Percentiles rank a stretch among this genome's conserved stretches.
phyloP scores from a whole-genome alignment of 2,113 vertebrate genomes.

The Plectropomus leopardus region DNA sequence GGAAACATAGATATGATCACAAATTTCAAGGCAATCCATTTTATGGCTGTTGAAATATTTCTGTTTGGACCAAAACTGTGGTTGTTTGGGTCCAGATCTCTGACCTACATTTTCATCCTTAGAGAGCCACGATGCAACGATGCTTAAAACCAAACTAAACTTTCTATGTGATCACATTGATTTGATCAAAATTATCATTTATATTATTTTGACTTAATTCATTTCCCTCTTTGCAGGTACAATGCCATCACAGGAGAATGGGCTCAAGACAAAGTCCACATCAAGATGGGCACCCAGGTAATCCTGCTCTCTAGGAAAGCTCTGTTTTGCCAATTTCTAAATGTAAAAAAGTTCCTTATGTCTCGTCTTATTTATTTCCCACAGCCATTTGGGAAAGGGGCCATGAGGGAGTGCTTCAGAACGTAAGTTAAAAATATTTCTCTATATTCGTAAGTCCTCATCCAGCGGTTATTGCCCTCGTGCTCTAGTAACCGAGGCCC shows the following conservation, averaged over 20 bases:
- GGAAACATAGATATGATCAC: too few relatives aligned
- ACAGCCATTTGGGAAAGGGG: conserved; percentile 95
- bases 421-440: conserved; percentile 88
- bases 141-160: too few relatives aligned
- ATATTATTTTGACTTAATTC: too few relatives aligned
- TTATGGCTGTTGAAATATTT: too few relatives aligned
- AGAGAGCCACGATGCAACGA: too few relatives aligned
- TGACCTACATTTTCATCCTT: too few relatives aligned
- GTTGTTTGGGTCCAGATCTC: too few relatives aligned
- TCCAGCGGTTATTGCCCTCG: conserved; percentile 30
- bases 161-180: too few relatives aligned
- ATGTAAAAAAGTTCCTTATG: not conserved
- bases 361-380: conserved; percentile 30
- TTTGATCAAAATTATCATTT: too few relatives aligned
- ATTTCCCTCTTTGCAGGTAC: conserved; percentile 86
- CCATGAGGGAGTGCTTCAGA: conserved; percentile 98
- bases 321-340: not conserved
- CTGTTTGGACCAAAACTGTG: too few relatives aligned
- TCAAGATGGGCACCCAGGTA: conserved; percentile 97
- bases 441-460: conserved; percentile 6
- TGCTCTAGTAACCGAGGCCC: not conserved
- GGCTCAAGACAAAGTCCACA: conserved; percentile 92
- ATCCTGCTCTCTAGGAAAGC: too few relatives aligned
- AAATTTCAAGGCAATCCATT: too few relatives aligned
- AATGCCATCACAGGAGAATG: conserved; percentile 93